Percentiles rank a stretch among this genome's conserved stretches.
phyloP scores from a whole-genome alignment of 2,888 invertebrate genomes.

The Spilosoma lubricipeda region DNA sequence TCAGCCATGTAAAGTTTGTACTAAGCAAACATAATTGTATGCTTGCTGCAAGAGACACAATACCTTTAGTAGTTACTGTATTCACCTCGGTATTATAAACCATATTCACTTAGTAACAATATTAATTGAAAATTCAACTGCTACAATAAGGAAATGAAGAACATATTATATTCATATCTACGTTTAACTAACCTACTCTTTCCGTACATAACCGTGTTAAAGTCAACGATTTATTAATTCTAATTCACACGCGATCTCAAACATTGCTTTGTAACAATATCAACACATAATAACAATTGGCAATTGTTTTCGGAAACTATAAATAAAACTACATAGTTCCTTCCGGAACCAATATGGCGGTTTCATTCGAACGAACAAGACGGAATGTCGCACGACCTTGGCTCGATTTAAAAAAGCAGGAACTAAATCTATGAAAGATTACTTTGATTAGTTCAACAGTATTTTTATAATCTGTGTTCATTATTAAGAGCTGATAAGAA shows the following conservation, averaged over 20 bases:
- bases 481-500: constrained; percentile 46
- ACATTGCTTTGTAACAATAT: constrained; percentile 36
- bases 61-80: background rate
- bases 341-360: constrained; percentile 40
- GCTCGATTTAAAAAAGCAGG: constrained; percentile 54
- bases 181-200: constrained; percentile 6
- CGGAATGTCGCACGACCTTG: constrained; percentile 55
- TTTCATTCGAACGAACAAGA: constrained; percentile 28
- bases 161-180: constrained; percentile 10
- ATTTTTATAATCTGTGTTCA: constrained; percentile 55
- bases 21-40: too few relatives aligned
- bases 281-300: constrained; percentile 32
- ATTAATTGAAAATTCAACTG: background rate
- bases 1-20: background rate
- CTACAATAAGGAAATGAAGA: constrained; percentile 12
- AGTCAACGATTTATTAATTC: constrained; percentile 37
- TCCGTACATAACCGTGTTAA: constrained; percentile 23
- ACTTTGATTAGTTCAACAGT: constrained; percentile 54
- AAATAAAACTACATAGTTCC: constrained; percentile 43
- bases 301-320: constrained; percentile 49
- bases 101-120: background rate
- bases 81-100: background rate
- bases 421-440: constrained; percentile 52
- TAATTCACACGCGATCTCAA: constrained; percentile 45
- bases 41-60: too few relatives aligned